Base-by-base conservation (phyloP, 2,797 vertebrate species). In the Gobionotothen gibberifrons region DNA sequence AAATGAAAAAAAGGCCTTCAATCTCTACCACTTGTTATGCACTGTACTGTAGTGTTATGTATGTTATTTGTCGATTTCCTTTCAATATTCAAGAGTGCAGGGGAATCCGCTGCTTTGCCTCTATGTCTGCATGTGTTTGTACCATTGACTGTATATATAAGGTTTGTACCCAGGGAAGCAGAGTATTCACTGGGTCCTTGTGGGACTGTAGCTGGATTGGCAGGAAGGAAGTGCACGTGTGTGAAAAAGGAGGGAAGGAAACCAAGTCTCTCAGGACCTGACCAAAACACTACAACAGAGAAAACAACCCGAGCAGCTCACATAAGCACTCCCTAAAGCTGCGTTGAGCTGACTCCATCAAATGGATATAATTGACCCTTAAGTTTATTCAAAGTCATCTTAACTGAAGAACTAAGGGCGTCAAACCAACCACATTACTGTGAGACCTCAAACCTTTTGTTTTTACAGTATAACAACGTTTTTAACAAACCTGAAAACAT, bases 201-300 rank as follows among this genome's bases (percentile, higher is more conserved):
- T 74, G 87, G 79, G 88, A 82, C 67, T 52, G 22, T 11, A 74
- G 58, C 65, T 72, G 76, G 81, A 81, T 63, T 72, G 39, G 64
- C 85, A 94, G 93, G 94, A 94, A 95, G 94, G 94, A 94, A 94
- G 89, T 84, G 87, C 84, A 89, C 84, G 87, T 92, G 93, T 89
- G 87, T 85, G 83, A 77, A 87, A 51, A 71, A 47, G 71, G 49
- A 83, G 88, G 92, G 84, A 92, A 91, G 92, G 92, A 93, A 94
- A 78, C 82, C 32, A 69, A 83, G 60, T 86, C 92, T 90, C 92
- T 52, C 22, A 72, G 90, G 91, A 80, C 85, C 78, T 60, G 81
- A 79, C 61, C n/a, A 36, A 84, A 91, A 90, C 76, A 87, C 78
- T 72, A 88, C 82, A 77, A 80, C 67, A 80, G 49, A 87, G 79